These are phyloP conservation scores for Dendrolimus houi DNA, from an alignment of 2,888 invertebrate genomes.

Conservation along the genomic window DNA sequence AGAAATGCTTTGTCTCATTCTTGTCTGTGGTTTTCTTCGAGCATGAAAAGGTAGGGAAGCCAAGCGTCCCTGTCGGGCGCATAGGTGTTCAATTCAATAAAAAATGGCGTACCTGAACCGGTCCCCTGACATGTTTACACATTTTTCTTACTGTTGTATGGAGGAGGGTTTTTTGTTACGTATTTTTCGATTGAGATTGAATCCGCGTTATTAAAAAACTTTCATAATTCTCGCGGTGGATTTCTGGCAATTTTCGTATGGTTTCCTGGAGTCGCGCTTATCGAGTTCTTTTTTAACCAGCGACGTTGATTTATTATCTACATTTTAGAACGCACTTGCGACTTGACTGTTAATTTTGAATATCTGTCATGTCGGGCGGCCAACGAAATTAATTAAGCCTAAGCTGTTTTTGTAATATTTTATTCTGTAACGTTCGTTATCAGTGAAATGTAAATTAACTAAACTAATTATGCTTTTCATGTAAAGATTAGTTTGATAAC, in stretches of 20 bases:
- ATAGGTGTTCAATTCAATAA: slow-evolving; percentile 71
- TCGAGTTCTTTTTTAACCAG: slow-evolving; percentile 13
- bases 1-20: slow-evolving; percentile 34
- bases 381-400: not conserved
- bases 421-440: not conserved
- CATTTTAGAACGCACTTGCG: slow-evolving; percentile 20
- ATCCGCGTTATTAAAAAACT: slow-evolving; percentile 73
- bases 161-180: slow-evolving; percentile 53
- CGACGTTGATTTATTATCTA: slow-evolving; percentile 37
- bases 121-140: slow-evolving; percentile 70
- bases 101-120: slow-evolving; percentile 73
- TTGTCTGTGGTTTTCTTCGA: slow-evolving; percentile 33
- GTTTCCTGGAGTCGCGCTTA: slow-evolving; percentile 26
- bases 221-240: slow-evolving; percentile 58
- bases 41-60: slow-evolving; percentile 44
- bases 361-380: not conserved
- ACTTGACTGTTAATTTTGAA: not conserved
- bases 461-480: not conserved
- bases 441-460: not conserved
- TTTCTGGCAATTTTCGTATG: slow-evolving; percentile 42
- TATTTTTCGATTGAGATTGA: slow-evolving; percentile 68
- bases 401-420: not conserved
- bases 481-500: not conserved
- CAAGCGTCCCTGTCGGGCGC: slow-evolving; percentile 55
- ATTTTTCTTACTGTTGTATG: slow-evolving; percentile 66